These are phyloP conservation scores for Cartodere bifasciata DNA, from an alignment of 2,888 invertebrate species.

Conservation along the genomic window DNA sequence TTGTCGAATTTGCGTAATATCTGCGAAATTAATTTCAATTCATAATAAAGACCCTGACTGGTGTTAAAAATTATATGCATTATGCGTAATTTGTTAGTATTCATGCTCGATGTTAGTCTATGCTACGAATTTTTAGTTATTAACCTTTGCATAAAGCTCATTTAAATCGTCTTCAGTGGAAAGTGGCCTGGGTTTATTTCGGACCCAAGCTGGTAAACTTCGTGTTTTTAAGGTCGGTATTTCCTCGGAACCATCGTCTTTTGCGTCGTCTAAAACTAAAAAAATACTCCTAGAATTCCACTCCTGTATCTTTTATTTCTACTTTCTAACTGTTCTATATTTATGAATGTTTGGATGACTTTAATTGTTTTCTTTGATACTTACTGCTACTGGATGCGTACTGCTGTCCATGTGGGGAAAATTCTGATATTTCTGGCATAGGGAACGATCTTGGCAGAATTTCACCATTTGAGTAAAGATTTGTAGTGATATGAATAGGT, in stretches of 20 bases:
- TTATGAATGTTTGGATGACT: neutral
- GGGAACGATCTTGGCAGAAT: conserved; percentile 28
- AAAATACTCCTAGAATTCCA: conserved; percentile 7
- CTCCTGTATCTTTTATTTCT: neutral
- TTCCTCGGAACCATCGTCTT: conserved; percentile 36
- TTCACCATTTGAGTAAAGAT: conserved; percentile 26
- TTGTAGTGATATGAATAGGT: conserved; percentile 30
- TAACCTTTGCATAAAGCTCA: conserved; percentile 57
- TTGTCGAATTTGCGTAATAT: too few species aligned
- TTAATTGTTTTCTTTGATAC: conserved; percentile 24
- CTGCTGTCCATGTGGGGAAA: conserved; percentile 39
- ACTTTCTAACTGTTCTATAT: too few species aligned
- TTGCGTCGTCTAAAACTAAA: conserved; percentile 47
- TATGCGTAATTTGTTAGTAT: too few species aligned
- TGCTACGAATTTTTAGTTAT: conserved; percentile 7
- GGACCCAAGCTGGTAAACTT: conserved; percentile 59
- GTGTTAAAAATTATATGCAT: too few species aligned
- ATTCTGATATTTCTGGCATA: conserved; percentile 40
- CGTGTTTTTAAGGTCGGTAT: conserved; percentile 44
- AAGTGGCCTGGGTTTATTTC: conserved; percentile 54
- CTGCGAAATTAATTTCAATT: too few species aligned
- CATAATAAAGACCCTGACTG: too few species aligned
- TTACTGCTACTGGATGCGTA: conserved; percentile 56
- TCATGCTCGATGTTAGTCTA: too few species aligned
- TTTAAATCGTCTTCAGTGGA: conserved; percentile 57